Conservation (phyloP, 2,888 invertebrate species). For the Xestia rhomboidea region DNA sequence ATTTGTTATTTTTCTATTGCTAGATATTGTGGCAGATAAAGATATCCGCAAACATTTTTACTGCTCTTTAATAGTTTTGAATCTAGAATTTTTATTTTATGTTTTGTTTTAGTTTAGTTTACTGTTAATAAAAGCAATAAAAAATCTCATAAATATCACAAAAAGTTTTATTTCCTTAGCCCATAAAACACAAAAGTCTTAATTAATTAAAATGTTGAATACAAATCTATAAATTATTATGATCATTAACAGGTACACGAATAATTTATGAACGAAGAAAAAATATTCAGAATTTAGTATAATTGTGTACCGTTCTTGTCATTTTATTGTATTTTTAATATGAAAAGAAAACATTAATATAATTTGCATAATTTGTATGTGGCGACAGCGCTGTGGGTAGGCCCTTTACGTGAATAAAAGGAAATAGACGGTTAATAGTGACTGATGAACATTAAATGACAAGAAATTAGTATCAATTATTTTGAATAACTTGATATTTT, state of each 20-base stretch:
- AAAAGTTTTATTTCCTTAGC: conserved; percentile 38
- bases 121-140: conserved; percentile 22
- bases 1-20: neutral
- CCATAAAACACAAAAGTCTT: conserved; percentile 58
- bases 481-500: neutral
- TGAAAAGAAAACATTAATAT: conserved; percentile 35
- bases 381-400: conserved; percentile 6
- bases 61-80: neutral
- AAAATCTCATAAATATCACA: neutral
- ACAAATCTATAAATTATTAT: conserved; percentile 53
- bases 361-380: conserved; percentile 38
- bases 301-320: conserved; percentile 21
- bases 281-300: conserved; percentile 10
- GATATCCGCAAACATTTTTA: neutral
- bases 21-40: neutral
- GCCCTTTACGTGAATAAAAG: conserved; percentile 3
- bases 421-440: conserved; percentile 11
- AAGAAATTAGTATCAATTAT: conserved; percentile 1
- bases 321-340: conserved; percentile 39
- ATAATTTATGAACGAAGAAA: conserved; percentile 45
- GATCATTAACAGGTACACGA: conserved; percentile 17
- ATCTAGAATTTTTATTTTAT: neutral
- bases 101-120: neutral
- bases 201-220: conserved; percentile 59
- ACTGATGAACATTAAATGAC: neutral